A percentile compares a stretch with the other conserved stretches of the same genome.
These are phyloP conservation scores for Trematomus bernacchii DNA, from an alignment of 2,797 vertebrate species.

Conservation along the genomic window DNA sequence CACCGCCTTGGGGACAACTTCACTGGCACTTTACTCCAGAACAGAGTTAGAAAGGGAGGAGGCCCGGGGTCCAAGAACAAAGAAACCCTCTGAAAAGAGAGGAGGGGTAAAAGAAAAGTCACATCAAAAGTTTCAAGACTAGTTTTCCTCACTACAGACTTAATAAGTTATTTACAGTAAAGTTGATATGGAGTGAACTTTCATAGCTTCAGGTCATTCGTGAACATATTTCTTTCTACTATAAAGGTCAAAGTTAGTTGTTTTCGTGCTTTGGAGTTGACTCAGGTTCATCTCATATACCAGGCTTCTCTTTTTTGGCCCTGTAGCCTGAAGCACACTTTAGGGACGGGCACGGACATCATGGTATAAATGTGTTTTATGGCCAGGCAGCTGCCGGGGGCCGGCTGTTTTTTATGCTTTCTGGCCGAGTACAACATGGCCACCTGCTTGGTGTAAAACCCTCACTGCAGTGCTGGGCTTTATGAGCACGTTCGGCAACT, in stretches of 20 bases:
- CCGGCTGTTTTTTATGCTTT: slow-evolving; percentile 80
- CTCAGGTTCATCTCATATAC: slow-evolving; percentile 43
- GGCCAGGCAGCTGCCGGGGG: slow-evolving; percentile 82
- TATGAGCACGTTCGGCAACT: slow-evolving; percentile 69
- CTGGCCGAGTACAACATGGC: slow-evolving; percentile 81
- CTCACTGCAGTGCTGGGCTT: slow-evolving; percentile 73
- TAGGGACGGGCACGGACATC: slow-evolving; percentile 80
- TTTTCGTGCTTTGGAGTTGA: slow-evolving; percentile 40
- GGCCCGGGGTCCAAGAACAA: slow-evolving; percentile 56
- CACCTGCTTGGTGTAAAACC: slow-evolving; percentile 83
- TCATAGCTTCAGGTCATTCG: slow-evolving; percentile 9
- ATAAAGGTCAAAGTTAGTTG: slow-evolving; percentile 54
- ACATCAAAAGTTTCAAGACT: slow-evolving; percentile 57
- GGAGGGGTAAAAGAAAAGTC: slow-evolving; percentile 59
- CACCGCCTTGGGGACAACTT: slow-evolving; percentile 74
- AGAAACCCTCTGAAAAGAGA: slow-evolving; percentile 53
- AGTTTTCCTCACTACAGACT: slow-evolving; percentile 22
- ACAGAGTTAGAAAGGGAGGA: slow-evolving; percentile 54
- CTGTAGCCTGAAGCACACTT: slow-evolving; percentile 70
- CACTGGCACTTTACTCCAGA: slow-evolving; percentile 73
- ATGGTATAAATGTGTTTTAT: slow-evolving; percentile 87
- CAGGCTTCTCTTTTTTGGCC: slow-evolving; percentile 63
- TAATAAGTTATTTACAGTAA: slow-evolving; percentile 19
- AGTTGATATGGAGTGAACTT: slow-evolving; percentile 18
- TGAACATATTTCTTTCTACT: slow-evolving; percentile 1